Base-by-base conservation (phyloP, 2,113 vertebrate genomes). In the Proteles cristata region DNA sequence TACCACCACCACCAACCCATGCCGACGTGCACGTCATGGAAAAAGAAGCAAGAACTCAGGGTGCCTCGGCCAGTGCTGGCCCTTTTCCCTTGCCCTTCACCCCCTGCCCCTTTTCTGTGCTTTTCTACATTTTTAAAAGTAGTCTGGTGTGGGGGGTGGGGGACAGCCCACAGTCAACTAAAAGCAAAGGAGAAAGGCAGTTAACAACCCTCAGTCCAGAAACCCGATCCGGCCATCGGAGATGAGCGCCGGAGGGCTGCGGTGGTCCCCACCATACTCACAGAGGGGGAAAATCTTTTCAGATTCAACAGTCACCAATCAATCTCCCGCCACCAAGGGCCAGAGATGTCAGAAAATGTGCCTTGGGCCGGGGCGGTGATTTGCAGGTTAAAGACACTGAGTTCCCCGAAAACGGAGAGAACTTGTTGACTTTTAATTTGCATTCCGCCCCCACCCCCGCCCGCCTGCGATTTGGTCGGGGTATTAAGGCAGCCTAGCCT, bases 1-100 rank as follows among this genome's bases (percentile, higher is more conserved):
- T 87, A 88, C 90, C 31, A 6, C 73, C 28, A 26, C 63, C 7
- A 7, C 45, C 55, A 35, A 33, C 92, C 96, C 94, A 97, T 71
- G 87, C 85, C 50, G 82, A 96, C 71, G 7, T 53, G 21, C 58
- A 45, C 95, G 88, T 98, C 98, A 98, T 98, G 97, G 98, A 98
- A 98, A 98, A 97, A 98, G 95, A 85, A 97, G 65, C 48, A 76
- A 68, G 63, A 84, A 89, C 65, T 33, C 79, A 14, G 4, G 1
- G 66, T 15, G 74, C 50, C 74, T 85, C 3, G 16, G 80, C 76
- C 43, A 81, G 1, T 3, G 23, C 12, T 50, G 26, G n/a, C 73
- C 66, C 3, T n/a, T 26, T 7, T 21, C 7, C 31, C 50, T 83
- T 23, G 35, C 43, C 31, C 25, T n/a, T 83, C 45, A 39, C 19